phyloP scores from a whole-genome alignment of 2,797 vertebrate genomes.

The Sebastes miniatus region DNA sequence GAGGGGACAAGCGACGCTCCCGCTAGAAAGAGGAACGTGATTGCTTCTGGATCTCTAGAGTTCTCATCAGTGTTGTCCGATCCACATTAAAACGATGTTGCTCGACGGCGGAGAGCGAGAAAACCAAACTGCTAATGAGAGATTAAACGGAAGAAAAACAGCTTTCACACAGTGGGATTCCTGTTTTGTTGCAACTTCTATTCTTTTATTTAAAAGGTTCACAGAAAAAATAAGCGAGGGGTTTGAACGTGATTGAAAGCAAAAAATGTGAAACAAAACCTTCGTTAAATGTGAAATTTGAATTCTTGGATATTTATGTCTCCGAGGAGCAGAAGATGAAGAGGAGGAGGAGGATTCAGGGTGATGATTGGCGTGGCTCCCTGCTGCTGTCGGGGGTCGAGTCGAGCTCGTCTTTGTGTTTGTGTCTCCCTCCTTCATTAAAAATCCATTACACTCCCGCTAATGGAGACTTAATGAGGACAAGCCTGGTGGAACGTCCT shows the following conservation, averaged over 20 bases:
- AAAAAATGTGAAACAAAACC: neutral
- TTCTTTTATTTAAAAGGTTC: neutral
- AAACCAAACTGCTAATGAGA: slow-evolving; percentile 37
- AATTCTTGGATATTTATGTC: neutral
- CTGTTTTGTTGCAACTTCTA: neutral
- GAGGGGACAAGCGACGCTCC: neutral
- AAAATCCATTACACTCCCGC: slow-evolving; percentile 72
- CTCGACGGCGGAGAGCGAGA: neutral
- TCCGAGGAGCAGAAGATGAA: neutral
- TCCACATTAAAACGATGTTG: neutral
- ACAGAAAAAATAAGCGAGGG: neutral
- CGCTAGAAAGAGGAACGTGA: slow-evolving; percentile 22
- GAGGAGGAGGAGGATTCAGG: neutral
- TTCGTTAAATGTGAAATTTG: neutral
- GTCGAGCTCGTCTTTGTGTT: slow-evolving; percentile 56
- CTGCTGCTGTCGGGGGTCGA: slow-evolving; percentile 44
- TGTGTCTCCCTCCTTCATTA: slow-evolving; percentile 73
- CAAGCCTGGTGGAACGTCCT: slow-evolving; percentile 61
- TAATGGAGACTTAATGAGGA: slow-evolving; percentile 80
- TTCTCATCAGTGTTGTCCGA: slow-evolving; percentile 28
- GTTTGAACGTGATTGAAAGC: neutral
- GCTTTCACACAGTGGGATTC: neutral
- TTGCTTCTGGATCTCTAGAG: slow-evolving; percentile 42
- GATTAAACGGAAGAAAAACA: slow-evolving; percentile 12
- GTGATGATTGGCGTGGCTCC: slow-evolving; percentile 38